phyloP scores from a whole-genome alignment of 2,797 vertebrate genomes.

The Miopithecus talapoin region DNA sequence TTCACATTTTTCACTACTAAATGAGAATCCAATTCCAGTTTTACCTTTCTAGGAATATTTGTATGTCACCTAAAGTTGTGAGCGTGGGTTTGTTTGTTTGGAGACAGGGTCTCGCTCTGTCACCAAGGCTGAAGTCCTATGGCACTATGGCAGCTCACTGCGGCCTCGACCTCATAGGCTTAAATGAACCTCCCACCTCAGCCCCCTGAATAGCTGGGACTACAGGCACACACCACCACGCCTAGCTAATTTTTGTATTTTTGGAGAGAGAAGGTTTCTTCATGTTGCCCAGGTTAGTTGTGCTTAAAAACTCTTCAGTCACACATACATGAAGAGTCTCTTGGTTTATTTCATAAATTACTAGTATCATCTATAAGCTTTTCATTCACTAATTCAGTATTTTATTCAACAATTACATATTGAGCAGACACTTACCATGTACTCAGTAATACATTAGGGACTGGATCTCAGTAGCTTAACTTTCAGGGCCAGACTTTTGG shows the following conservation, averaged over 20 bases:
- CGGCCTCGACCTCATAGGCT: background rate
- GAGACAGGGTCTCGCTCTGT: background rate
- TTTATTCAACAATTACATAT: background rate
- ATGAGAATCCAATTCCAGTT: constrained; percentile 22
- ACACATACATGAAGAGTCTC: background rate
- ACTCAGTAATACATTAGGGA: background rate
- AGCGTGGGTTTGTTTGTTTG: background rate
- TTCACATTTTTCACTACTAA: background rate
- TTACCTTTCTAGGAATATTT: background rate
- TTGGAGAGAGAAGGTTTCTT: background rate
- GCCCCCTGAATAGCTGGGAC: background rate
- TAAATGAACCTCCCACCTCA: background rate
- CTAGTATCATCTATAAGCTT: background rate
- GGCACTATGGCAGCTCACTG: background rate
- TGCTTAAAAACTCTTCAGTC: background rate
- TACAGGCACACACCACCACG: background rate
- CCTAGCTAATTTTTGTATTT: background rate
- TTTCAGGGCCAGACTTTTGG: background rate
- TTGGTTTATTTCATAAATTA: constrained; percentile 4
- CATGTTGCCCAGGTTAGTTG: background rate
- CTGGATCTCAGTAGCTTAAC: background rate
- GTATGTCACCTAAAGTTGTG: background rate
- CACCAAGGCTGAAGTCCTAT: background rate
- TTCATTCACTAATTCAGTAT: background rate
- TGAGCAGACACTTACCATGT: background rate